phyloP scores from a whole-genome alignment of 2,888 invertebrate genomes.

The Cheilosia urbana region DNA sequence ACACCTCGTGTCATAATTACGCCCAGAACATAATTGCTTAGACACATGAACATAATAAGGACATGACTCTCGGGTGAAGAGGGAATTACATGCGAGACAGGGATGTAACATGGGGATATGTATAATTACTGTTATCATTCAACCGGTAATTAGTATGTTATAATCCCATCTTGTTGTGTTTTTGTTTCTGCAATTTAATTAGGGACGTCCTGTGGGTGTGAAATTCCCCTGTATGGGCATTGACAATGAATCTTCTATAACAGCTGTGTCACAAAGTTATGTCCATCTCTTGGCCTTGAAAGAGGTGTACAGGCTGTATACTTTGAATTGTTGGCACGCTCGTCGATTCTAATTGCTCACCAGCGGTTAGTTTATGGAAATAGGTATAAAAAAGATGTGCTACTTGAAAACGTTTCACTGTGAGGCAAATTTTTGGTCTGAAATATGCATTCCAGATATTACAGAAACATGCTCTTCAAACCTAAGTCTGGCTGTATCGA shows the following conservation, averaged over 20 bases:
- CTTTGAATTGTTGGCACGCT: too few species aligned
- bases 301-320: too few species aligned
- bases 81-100: conserved; percentile 32
- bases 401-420: too few species aligned
- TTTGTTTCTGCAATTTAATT: conserved; percentile 57
- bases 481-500: too few species aligned
- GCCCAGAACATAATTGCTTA: conserved; percentile 72
- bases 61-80: conserved; percentile 56
- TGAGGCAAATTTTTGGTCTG: too few species aligned
- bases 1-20: conserved; percentile 73
- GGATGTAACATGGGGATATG: conserved; percentile 44
- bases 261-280: too few species aligned
- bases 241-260: background rate
- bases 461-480: too few species aligned
- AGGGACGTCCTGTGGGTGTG: conserved; percentile 2
- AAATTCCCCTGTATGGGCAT: background rate
- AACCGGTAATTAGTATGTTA: conserved; percentile 60
- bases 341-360: too few species aligned
- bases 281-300: too few species aligned
- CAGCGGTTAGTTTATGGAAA: too few species aligned
- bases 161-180: conserved; percentile 44
- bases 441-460: too few species aligned
- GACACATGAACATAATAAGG: conserved; percentile 75
- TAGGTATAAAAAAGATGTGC: too few species aligned
- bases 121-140: conserved; percentile 73